Conservation (phyloP, 2,113 vertebrate species). For the Orthochromis indermauri region DNA sequence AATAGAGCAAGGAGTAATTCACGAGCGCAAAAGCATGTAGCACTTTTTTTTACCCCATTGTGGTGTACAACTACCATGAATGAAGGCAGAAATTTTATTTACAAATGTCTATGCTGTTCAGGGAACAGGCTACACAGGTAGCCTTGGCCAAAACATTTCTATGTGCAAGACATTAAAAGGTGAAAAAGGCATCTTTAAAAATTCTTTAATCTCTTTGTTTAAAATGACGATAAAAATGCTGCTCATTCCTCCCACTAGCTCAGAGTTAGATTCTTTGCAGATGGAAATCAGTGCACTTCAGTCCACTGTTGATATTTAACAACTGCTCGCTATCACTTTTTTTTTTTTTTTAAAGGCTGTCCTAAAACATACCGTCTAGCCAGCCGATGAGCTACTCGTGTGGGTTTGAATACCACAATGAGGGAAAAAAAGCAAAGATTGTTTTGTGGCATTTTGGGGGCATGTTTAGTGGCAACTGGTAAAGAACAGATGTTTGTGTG, state of each 20-base stretch:
- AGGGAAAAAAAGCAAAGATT: neutral
- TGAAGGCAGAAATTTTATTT: neutral
- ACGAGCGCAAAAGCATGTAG: neutral
- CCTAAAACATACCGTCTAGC: neutral
- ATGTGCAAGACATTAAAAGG: neutral
- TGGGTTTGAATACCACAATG: neutral
- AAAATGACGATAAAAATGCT: neutral
- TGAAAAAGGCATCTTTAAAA: neutral
- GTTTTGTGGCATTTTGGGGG: slow-evolving; percentile 22
- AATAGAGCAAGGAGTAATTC: neutral
- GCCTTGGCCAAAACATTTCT: neutral
- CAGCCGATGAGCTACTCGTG: slow-evolving; percentile 9
- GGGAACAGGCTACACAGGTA: neutral
- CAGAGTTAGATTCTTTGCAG: neutral
- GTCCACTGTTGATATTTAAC: neutral
- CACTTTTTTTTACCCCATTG: neutral
- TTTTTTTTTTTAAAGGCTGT: neutral
- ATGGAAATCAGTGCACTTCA: neutral
- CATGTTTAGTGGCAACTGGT: slow-evolving; percentile 37
- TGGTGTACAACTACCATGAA: neutral
- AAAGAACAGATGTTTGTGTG: slow-evolving; percentile 48
- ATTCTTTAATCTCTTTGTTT: neutral
- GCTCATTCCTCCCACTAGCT: neutral
- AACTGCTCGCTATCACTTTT: neutral
- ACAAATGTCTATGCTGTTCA: neutral